Evolutionary conservation across 2,888 invertebrate species (phyloP).

Genomic region (Sturmia bella): DNA sequence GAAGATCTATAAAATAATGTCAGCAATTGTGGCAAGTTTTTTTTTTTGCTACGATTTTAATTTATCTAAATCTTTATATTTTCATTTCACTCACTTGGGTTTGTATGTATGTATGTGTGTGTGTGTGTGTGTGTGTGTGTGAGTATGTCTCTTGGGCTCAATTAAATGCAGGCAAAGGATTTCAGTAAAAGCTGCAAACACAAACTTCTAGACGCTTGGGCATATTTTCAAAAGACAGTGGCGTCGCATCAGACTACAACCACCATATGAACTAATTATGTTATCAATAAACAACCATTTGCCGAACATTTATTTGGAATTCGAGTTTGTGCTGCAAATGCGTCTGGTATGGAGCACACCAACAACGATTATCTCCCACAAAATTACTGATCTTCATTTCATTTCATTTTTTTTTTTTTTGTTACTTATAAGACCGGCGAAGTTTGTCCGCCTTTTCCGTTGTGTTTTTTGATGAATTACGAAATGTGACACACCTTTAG

Average conservation of each 20-base stretch:
- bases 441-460: constrained; percentile 65
- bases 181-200: not conserved
- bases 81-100: not conserved
- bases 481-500: constrained; percentile 72
- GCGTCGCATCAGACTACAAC: too few species aligned
- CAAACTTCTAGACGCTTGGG: not conserved
- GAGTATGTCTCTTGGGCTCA: too few species aligned
- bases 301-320: too few species aligned
- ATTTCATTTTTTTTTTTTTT: constrained; percentile 49
- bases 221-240: too few species aligned
- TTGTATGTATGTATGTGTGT: too few species aligned
- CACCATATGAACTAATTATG: too few species aligned
- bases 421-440: constrained; percentile 38
- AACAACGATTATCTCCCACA: constrained; percentile 43
- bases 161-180: not conserved
- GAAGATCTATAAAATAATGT: constrained; percentile 45
- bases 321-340: too few species aligned
- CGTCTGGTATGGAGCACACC: not conserved
- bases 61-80: constrained; percentile 39
- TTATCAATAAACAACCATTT: too few species aligned
- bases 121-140: too few species aligned
- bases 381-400: constrained; percentile 32
- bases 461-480: constrained; percentile 70
- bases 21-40: constrained; percentile 43
- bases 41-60: constrained; percentile 31